Base-by-base conservation (phyloP, 2,797 vertebrate species). In the Holocentrus rufus region DNA sequence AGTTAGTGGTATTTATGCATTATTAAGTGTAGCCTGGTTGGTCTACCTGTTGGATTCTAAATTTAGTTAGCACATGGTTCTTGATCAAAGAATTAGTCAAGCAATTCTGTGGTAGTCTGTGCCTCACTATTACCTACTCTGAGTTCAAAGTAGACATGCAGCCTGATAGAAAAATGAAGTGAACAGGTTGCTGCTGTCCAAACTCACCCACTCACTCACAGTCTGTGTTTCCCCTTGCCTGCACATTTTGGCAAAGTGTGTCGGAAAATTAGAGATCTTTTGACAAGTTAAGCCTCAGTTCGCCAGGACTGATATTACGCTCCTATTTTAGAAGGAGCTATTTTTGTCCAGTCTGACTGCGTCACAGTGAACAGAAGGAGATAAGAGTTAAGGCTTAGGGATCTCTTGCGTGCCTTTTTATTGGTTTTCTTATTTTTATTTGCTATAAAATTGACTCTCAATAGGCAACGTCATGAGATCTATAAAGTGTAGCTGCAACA, bases 251-350 rank as follows among this genome's bases (percentile, higher is more conserved):
- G 44, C 30, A 2, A 3, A 49, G 47, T 63, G 68, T 69, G 27
- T 60, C 49, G 66, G 30, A 65, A 58, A 30, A 73, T 58, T 20
- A 64, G 22, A 42, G 25, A 63, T 65, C 23, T 73, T 65, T 72
- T 72, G 60, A 65, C 72, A 65, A 61, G 84, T 79, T 81, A 55
- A 80, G 73, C 79, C 69, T 75, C 71, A 30, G 73, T 77, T 65
- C 68, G 77, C 23, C 20, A 44, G 25, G 23, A 27, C 46, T 18
- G 59, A 76, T 84, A 18, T 71, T 67, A 69, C 60, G 62, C 66
- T 86, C 83, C 84, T 81, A 60, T 88, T 89, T 82, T 90, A 83
- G 89, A 74, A 81, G 76, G 63, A 72, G 82, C 90, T 92, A 90
- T 91, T 91, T 91, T 68, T 72, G 77, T 87, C 81, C 15, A 0